Evolutionary conservation across 2,888 invertebrate species (phyloP).

Genomic region (Melanostoma scalare): DNA sequence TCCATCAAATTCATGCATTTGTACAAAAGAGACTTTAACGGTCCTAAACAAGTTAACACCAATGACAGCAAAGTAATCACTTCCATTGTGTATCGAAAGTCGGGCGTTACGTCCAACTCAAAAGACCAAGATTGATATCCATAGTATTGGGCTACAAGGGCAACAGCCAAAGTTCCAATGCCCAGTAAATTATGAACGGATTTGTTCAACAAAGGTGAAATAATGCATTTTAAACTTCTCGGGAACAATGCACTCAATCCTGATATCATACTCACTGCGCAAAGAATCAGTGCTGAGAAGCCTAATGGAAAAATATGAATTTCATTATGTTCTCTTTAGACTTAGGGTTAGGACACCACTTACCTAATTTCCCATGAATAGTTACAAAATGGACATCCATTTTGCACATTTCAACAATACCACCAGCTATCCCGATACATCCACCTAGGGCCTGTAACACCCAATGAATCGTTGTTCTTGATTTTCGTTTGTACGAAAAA

Average conservation of each 20-base stretch:
- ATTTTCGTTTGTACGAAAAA: constrained; percentile 76
- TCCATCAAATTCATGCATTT: constrained; percentile 65
- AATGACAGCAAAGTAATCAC: constrained; percentile 78
- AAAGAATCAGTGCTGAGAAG: constrained; percentile 78
- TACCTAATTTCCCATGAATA: constrained; percentile 78
- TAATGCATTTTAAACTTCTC: constrained; percentile 74
- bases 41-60: constrained; percentile 77
- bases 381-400: constrained; percentile 76
- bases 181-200: constrained; percentile 79
- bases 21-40: constrained; percentile 76
- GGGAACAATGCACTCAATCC: constrained; percentile 79
- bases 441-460: constrained; percentile 78
- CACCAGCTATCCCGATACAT: constrained; percentile 77
- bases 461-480: constrained; percentile 81
- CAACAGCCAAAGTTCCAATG: constrained; percentile 77
- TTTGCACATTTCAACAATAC: constrained; percentile 78
- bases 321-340: no score
- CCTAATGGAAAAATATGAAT: constrained; percentile 73
- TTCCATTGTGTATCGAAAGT: constrained; percentile 77
- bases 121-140: constrained; percentile 80
- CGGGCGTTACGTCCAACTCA: constrained; percentile 47
- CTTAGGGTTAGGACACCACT: constrained; percentile 25
- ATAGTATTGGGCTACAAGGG: constrained; percentile 78
- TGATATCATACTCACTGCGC: constrained; percentile 77
- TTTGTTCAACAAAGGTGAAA: constrained; percentile 79